Base-by-base conservation (phyloP, 2,797 vertebrate genomes). In the Pogonophryne albipinna region DNA sequence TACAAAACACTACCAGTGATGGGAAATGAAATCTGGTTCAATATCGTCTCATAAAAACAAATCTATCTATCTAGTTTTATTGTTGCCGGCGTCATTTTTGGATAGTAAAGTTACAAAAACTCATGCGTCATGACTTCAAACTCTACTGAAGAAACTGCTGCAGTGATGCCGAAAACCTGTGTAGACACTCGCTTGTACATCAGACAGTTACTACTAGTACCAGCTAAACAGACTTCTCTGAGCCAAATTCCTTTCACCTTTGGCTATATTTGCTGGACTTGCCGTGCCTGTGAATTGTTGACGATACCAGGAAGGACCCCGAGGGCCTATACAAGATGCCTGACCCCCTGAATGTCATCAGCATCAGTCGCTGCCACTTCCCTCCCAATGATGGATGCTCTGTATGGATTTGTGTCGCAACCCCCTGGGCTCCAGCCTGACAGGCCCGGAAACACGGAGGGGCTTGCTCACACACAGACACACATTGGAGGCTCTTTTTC, bases 381-480 rank as follows among this genome's bases (percentile, higher is more conserved):
- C 71, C 44, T 69, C 75, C 76, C 79, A 69, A n/a, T 82, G 88
- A 91, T 79, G 75, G 82, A 89, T 75, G 74, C 63, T 91, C 89
- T 91, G 86, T 90, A 80, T 89, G 71, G 78, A 80, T 84, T 78
- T 79, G 67, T 60, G 86, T 83, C 27, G 4, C 76, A 72, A 74
- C 83, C 83, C 86, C 78, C 0, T 9, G 68, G 76, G 72, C 56
- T 70, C 0, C 4, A 78, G 66, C 55, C 31, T 64, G 84, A 87
- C 80, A 80, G 65, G 78, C 59, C 83, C 78, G 85, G 87, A 90
- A 89, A 87, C 72, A 78, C 14, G 17, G 20, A 56, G 55, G 58
- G 47, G 11, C 57, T 46, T 45, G 10, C 34, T 10, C 47, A 4
- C 50, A 34, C 12, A 10, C 47, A 19, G 16, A 46, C 53, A n/a